Percentiles rank a stretch among this genome's conserved stretches.
phyloP scores from a whole-genome alignment of 2,113 vertebrate genomes.

The Aldabrachelys gigantea region DNA sequence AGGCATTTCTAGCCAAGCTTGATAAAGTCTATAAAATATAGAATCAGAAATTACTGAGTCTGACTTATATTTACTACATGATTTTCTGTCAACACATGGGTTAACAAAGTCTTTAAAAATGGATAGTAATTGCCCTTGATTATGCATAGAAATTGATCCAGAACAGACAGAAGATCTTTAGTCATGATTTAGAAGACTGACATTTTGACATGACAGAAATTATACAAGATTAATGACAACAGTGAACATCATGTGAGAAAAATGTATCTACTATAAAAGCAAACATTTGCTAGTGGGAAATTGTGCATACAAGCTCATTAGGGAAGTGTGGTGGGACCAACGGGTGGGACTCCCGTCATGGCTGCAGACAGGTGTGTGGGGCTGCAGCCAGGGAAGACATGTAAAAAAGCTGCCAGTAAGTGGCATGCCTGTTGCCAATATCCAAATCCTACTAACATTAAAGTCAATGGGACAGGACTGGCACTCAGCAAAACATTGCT shows the following conservation, averaged over 20 bases:
- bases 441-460: not conserved
- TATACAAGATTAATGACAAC: not conserved
- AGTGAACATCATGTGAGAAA: not conserved
- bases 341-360: not conserved
- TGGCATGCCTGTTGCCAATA: not conserved
- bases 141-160: not conserved
- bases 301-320: fast-evolving
- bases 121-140: not conserved
- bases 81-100: not conserved
- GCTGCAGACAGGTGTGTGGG: not conserved
- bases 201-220: not conserved
- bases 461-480: not conserved
- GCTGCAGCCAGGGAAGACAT: not conserved
- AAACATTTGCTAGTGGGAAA: not conserved
- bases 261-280: not conserved
- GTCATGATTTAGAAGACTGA: not conserved
- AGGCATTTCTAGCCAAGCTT: not conserved
- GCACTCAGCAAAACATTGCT: not conserved
- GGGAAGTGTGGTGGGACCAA: not conserved
- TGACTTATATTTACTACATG: not conserved
- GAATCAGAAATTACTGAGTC: not conserved
- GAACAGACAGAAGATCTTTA: not conserved
- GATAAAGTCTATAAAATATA: not conserved
- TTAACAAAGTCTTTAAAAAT: not conserved
- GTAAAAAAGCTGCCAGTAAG: not conserved